Evolutionary conservation across 2,113 vertebrate genomes (phyloP).

Genomic region (Phaethornis superciliosus): DNA sequence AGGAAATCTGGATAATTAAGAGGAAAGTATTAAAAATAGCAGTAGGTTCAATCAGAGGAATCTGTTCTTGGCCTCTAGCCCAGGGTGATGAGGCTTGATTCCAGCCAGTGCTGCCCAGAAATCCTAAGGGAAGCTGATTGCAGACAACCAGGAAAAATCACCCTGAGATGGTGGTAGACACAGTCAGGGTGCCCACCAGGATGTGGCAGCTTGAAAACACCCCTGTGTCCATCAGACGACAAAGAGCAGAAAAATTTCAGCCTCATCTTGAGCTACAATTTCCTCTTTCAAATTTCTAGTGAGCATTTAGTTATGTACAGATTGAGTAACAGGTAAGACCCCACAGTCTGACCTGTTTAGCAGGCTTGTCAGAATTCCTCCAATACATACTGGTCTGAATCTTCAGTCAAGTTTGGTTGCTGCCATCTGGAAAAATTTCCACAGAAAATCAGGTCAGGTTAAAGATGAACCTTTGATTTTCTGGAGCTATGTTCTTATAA

Average conservation of each 20-base stretch:
- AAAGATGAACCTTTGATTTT: background rate
- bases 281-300: background rate
- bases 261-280: background rate
- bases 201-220: background rate
- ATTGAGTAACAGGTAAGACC: background rate
- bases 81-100: background rate
- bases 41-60: background rate
- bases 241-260: background rate
- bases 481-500: background rate
- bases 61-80: background rate
- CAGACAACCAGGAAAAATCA: background rate
- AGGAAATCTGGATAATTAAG: background rate
- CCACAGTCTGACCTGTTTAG: background rate
- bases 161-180: background rate
- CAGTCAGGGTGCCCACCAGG: background rate
- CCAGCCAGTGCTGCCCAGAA: fast-evolving
- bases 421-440: background rate
- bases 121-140: background rate
- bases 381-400: background rate
- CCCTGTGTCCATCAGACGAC: background rate
- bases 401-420: background rate
- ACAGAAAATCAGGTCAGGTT: background rate
- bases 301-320: background rate
- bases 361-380: background rate
- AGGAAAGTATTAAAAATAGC: background rate